Conservation (phyloP, 53 echinoderm and acorn worm species). For the Holothuria scabra region DNA sequence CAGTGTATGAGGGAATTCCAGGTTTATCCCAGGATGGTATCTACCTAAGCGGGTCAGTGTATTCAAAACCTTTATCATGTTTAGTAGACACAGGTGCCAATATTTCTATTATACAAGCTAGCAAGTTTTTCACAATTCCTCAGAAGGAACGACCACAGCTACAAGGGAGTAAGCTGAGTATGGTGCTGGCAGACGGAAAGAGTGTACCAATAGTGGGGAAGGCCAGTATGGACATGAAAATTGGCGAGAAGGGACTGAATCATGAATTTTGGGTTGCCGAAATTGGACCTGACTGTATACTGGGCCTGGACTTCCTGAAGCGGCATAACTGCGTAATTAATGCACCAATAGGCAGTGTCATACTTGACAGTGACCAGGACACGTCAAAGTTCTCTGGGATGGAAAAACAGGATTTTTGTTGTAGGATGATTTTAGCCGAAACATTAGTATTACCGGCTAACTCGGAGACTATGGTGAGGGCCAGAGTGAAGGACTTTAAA, state of each 20-base stretch:
- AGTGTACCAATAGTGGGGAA: not conserved
- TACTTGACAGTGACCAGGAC: not conserved
- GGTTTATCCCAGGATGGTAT: too few species aligned
- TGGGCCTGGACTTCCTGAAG: constrained; percentile 18
- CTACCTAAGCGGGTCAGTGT: too few species aligned
- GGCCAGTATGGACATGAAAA: not conserved
- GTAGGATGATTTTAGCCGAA: too few species aligned
- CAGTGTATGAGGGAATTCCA: too few species aligned
- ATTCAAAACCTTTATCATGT: not conserved
- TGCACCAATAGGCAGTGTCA: not conserved
- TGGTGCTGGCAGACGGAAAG: constrained; percentile 21
- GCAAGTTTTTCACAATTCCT: not conserved
- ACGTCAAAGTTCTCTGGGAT: too few species aligned
- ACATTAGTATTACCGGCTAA: too few species aligned
- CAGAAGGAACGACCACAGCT: not conserved
- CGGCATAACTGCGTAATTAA: constrained; percentile 3
- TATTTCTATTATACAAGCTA: not conserved
- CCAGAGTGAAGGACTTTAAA: too few species aligned
- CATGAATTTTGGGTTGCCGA: constrained; percentile 18
- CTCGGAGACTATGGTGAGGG: too few species aligned
- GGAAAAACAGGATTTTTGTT: too few species aligned
- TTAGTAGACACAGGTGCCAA: constrained; percentile 14
- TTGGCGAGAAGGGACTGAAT: not conserved
- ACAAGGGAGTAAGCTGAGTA: not conserved
- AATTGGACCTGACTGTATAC: constrained; percentile 16